Evolutionary conservation across 2,888 invertebrate species (phyloP).

Genomic region (Drosophila buzzatii): DNA sequence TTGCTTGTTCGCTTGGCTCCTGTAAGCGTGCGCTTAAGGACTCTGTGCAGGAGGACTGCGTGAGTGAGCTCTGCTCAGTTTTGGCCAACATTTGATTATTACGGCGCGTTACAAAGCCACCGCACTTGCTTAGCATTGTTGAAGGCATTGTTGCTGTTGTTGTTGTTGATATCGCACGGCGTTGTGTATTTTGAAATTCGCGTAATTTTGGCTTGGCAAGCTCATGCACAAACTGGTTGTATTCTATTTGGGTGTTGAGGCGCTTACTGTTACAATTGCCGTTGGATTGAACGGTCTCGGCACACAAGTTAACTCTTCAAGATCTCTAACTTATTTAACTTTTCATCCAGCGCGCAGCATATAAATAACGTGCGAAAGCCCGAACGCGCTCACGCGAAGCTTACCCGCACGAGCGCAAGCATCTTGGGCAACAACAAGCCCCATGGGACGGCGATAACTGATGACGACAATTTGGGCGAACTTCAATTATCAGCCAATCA

Average conservation of each 20-base stretch:
- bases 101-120: conserved; percentile 39
- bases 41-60: neutral
- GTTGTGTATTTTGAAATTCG: neutral
- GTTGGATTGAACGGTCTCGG: conserved; percentile 4
- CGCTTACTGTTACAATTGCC: conserved; percentile 5
- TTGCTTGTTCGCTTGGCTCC: neutral
- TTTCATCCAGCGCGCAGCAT: conserved; percentile 33
- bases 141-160: neutral
- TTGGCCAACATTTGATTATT: conserved; percentile 31
- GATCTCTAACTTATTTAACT: conserved; percentile 57
- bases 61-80: conserved; percentile 17
- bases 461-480: conserved; percentile 40
- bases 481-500: conserved; percentile 52
- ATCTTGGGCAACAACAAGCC: conserved; percentile 34
- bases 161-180: conserved; percentile 6
- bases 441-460: conserved; percentile 12
- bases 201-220: neutral
- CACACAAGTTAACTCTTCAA: conserved; percentile 62
- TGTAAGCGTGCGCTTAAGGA: conserved; percentile 11
- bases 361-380: conserved; percentile 36
- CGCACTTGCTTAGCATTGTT: conserved; percentile 31
- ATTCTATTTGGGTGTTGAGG: neutral
- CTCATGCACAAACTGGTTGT: neutral
- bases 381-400: conserved; percentile 21
- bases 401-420: conserved; percentile 23